Evolutionary conservation across 2,888 invertebrate species (phyloP).

Genomic region (Drosophila heteroneura): DNA sequence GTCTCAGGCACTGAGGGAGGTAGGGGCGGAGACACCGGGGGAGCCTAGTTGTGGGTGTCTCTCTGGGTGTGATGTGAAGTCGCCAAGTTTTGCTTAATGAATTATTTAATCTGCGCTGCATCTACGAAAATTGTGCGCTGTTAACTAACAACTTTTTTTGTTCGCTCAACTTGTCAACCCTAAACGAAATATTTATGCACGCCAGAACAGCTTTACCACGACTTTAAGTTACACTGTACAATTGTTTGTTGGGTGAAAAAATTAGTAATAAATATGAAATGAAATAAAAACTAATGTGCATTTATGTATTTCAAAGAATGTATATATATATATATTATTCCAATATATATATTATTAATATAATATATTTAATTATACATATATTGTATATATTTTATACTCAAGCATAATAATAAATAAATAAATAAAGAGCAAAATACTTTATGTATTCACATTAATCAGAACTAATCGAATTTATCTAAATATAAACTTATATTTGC

Average conservation of each 20-base stretch:
- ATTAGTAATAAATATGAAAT: not conserved
- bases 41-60: not conserved
- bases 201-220: not conserved
- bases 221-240: constrained; percentile 22
- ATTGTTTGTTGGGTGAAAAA: not conserved
- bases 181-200: constrained; percentile 31
- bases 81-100: constrained; percentile 75
- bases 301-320: no score
- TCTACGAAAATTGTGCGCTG: constrained; percentile 66
- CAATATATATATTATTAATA: not conserved
- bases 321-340: no score
- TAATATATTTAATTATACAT: not conserved
- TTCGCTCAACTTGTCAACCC: constrained; percentile 75
- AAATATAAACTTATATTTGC: not conserved
- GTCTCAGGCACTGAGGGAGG: not conserved
- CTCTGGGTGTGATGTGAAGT: constrained; percentile 16
- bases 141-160: constrained; percentile 59
- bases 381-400: not conserved
- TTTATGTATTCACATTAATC: not conserved
- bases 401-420: not conserved
- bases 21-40: not conserved
- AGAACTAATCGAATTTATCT: not conserved
- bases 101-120: constrained; percentile 78
- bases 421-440: not conserved
- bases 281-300: not conserved